A percentile compares a stretch with the other conserved stretches of the same genome.
These are phyloP conservation scores for Drosophila lini DNA, from an alignment of 1,140 invertebrate species.

Conservation along the genomic window DNA sequence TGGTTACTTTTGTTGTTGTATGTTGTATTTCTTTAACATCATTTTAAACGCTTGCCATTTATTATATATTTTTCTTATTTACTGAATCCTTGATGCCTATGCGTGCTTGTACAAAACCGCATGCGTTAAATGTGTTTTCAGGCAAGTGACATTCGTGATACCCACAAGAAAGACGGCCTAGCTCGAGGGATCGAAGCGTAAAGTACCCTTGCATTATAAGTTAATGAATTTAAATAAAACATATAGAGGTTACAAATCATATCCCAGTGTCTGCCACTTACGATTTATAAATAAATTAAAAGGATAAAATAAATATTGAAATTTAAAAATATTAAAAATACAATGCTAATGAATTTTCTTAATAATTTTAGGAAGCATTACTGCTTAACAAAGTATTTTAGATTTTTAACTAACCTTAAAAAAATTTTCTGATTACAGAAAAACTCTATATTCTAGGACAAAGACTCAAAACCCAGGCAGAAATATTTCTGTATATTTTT, in stretches of 20 bases:
- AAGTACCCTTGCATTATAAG: not conserved
- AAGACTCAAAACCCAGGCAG: no score
- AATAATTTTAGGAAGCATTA: no score
- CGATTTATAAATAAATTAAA: not conserved
- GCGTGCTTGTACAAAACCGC: slow-evolving; percentile 48
- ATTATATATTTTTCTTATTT: not conserved
- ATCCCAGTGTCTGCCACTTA: not conserved
- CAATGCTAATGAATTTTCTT: no score
- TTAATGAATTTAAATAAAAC: not conserved
- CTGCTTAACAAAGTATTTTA: no score
- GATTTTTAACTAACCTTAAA: no score
- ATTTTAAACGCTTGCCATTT: not conserved
- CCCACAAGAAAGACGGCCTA: not conserved
- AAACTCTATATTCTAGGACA: no score
- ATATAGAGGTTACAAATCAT: not conserved
- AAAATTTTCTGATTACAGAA: no score
- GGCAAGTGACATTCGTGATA: slow-evolving; percentile 49
- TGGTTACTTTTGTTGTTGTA: no score
- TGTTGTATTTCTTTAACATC: not conserved
- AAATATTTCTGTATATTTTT: no score
- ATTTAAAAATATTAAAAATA: no score
- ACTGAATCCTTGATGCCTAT: not conserved
- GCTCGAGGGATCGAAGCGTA: not conserved
- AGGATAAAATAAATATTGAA: no score
- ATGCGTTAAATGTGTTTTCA: slow-evolving; percentile 73